Evolutionary conservation across 2,797 vertebrate genomes (phyloP).

Genomic region (Enoplosus armatus): DNA sequence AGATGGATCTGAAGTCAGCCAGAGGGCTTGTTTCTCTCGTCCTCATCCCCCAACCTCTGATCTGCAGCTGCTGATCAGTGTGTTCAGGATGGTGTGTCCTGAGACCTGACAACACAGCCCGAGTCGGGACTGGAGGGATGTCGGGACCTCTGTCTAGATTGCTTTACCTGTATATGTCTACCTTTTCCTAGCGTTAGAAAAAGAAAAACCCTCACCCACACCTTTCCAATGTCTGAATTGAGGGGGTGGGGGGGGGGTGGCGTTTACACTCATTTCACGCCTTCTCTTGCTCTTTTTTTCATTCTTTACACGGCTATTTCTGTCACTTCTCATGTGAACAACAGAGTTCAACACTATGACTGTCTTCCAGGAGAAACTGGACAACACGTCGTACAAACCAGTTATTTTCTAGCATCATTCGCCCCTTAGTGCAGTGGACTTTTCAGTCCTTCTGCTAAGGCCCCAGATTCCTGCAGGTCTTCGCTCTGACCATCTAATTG

Average conservation of each 20-base stretch:
- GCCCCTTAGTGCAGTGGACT: background rate
- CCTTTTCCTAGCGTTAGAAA: background rate
- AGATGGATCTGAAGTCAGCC: conserved; percentile 52
- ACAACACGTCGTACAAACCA: background rate
- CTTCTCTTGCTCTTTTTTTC: background rate
- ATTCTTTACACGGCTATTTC: background rate
- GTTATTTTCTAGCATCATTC: background rate
- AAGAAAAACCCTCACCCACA: background rate
- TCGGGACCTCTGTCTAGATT: conserved; percentile 27
- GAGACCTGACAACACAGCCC: conserved; percentile 39
- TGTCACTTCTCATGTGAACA: background rate
- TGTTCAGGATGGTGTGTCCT: conserved; percentile 44
- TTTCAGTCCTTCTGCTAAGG: background rate
- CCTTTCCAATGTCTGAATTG: background rate
- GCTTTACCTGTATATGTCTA: conserved; percentile 29
- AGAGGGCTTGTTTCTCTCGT: conserved; percentile 36
- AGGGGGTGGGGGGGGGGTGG: no score
- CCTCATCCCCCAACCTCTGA: conserved; percentile 14
- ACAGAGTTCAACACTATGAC: background rate
- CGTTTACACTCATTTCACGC: background rate
- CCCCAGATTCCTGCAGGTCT: conserved; percentile 9
- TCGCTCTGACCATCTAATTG: background rate
- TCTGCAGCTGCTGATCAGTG: conserved; percentile 48
- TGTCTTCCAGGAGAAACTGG: background rate
- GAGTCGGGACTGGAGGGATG: conserved; percentile 21